phyloP scores from a whole-genome alignment of 2,888 invertebrate species.

The Desoria tigrina region DNA sequence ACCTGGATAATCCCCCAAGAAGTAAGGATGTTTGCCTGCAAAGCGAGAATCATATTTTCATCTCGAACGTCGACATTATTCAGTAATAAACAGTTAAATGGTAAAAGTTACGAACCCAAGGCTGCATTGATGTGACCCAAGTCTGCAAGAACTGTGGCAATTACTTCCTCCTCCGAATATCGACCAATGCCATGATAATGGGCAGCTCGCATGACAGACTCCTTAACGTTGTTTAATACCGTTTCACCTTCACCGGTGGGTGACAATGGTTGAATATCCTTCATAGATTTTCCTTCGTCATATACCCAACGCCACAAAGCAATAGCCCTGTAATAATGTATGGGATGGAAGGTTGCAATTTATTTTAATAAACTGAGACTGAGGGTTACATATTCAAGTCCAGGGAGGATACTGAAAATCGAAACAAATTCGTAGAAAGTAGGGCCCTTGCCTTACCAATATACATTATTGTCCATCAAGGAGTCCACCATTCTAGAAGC shows the following conservation, averaged over 20 bases:
- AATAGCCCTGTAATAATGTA: conserved; percentile 39
- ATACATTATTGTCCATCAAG: conserved; percentile 45
- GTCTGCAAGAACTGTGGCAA: conserved; percentile 39
- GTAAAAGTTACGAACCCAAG: conserved; percentile 38
- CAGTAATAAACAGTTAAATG: neutral
- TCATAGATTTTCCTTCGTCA: conserved; percentile 46
- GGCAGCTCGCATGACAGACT: conserved; percentile 38
- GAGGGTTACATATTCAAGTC: too few species aligned
- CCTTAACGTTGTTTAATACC: conserved; percentile 28
- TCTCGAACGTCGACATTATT: too few species aligned
- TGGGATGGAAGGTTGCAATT: too few species aligned
- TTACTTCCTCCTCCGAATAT: conserved; percentile 36
- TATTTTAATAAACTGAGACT: too few species aligned
- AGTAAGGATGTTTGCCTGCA: conserved; percentile 49
- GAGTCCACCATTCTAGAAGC: conserved; percentile 46
- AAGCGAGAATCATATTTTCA: neutral
- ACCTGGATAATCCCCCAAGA: conserved; percentile 49
- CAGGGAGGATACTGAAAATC: too few species aligned
- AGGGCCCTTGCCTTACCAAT: conserved; percentile 42
- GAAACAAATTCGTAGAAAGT: too few species aligned
- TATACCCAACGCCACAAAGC: conserved; percentile 52
- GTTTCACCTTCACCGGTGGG: conserved; percentile 20
- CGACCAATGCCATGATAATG: conserved; percentile 48
- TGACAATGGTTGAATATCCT: conserved; percentile 40
- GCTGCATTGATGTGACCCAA: conserved; percentile 47